Evolutionary conservation across 2,888 invertebrate genomes (phyloP).

Genomic region (Chymomyza caudatula): DNA sequence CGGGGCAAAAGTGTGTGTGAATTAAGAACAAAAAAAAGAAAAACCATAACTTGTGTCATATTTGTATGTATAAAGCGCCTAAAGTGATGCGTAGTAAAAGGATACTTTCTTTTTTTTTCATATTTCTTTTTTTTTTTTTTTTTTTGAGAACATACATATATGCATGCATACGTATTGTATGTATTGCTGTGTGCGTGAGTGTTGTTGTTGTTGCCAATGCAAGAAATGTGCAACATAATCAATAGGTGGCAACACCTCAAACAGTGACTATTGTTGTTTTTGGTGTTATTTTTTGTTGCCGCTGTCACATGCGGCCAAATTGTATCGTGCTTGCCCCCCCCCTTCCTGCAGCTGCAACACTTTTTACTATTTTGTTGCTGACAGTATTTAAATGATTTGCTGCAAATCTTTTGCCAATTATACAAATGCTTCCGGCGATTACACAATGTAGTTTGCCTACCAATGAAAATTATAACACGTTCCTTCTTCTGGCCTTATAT

Average conservation of each 20-base stretch:
- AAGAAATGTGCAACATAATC: conserved; percentile 59
- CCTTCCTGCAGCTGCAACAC: conserved; percentile 20
- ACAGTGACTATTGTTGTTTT: conserved; percentile 27
- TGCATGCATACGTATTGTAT: neutral
- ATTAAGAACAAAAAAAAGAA: conserved; percentile 12
- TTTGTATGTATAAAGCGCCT: neutral
- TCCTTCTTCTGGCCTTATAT: conserved; percentile 1
- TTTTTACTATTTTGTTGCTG: neutral
- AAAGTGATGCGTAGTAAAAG: conserved; percentile 28
- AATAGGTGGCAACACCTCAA: conserved; percentile 48
- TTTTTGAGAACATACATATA: neutral
- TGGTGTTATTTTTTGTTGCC: neutral
- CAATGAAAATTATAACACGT: neutral
- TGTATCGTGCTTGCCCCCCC: conserved; percentile 14
- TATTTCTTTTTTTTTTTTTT: neutral
- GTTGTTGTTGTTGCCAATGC: conserved; percentile 2
- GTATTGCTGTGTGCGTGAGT: conserved; percentile 14
- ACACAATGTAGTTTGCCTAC: conserved; percentile 40
- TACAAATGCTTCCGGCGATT: conserved; percentile 24
- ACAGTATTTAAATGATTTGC: neutral
- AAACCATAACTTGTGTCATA: conserved; percentile 48
- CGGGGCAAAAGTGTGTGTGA: conserved; percentile 1
- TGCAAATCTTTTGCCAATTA: neutral
- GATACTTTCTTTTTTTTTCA: neutral
- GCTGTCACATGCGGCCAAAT: conserved; percentile 40